These are phyloP conservation scores for Norana najaformis DNA, from an alignment of 2,888 invertebrate genomes.

Conservation along the genomic window DNA sequence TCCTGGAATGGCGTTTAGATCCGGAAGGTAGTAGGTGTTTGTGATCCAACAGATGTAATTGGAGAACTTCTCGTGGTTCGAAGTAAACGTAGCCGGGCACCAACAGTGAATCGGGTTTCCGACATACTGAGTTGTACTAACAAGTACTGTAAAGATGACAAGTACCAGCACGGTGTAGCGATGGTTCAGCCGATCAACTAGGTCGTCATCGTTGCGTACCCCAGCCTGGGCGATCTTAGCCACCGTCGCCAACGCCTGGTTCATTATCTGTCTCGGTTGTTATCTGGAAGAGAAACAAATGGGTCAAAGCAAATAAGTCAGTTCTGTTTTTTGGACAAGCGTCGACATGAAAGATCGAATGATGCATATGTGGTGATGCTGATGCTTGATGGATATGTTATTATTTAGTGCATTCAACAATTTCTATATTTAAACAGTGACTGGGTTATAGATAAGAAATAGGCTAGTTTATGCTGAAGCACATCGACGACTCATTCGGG, in stretches of 20 bases:
- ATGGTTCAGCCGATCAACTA: conserved; percentile 60
- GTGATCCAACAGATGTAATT: conserved; percentile 47
- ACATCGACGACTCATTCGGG: no score
- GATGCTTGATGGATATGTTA: no score
- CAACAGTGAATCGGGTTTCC: conserved; percentile 63
- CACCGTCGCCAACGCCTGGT: conserved; percentile 35
- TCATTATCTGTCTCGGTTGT: not conserved
- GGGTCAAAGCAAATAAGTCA: not conserved
- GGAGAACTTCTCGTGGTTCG: conserved; percentile 46
- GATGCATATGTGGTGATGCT: no score
- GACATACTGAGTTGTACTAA: conserved; percentile 61
- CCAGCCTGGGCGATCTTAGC: conserved; percentile 57
- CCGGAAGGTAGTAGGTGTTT: conserved; percentile 46
- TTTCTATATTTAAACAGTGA: no score
- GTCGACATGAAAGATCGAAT: not conserved
- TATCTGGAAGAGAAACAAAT: not conserved
- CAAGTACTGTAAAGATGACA: conserved; percentile 60
- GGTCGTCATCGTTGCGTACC: conserved; percentile 61
- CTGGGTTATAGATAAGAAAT: no score
- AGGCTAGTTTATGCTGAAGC: no score
- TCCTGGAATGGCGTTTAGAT: conserved; percentile 35
- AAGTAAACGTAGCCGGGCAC: conserved; percentile 54
- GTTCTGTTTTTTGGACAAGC: not conserved
- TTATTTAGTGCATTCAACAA: no score
- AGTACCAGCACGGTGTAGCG: conserved; percentile 60